phyloP scores from a whole-genome alignment of 1,140 invertebrate genomes.

The Drosophila sp. region DNA sequence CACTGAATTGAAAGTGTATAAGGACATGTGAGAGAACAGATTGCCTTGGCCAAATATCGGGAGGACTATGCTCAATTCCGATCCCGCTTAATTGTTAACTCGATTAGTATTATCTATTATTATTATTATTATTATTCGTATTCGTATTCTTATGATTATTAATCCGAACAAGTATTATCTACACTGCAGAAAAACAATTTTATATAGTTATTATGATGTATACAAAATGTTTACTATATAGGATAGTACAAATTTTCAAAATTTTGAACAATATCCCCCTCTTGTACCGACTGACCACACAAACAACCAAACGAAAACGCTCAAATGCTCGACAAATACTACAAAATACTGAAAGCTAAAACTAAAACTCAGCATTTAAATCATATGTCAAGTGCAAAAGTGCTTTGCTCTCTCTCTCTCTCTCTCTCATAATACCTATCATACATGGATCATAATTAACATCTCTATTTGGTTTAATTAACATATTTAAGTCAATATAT shows the following conservation, averaged over 20 bases:
- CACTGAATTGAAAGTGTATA: slow-evolving; percentile 4
- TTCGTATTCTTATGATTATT: slow-evolving; percentile 6
- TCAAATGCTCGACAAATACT: slow-evolving; percentile 46
- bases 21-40: no score
- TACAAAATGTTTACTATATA: slow-evolving; percentile 22
- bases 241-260: slow-evolving; percentile 71
- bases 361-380: slow-evolving; percentile 71
- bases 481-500: slow-evolving; percentile 31
- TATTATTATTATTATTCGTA: not conserved
- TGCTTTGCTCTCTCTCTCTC: slow-evolving; percentile 59
- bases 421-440: slow-evolving; percentile 18
- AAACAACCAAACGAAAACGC: slow-evolving; percentile 51
- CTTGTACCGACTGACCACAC: slow-evolving; percentile 37
- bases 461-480: slow-evolving; percentile 51
- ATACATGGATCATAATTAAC: slow-evolving; percentile 38
- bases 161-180: slow-evolving; percentile 64
- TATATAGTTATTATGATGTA: slow-evolving; percentile 38
- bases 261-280: slow-evolving; percentile 45
- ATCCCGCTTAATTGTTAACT: slow-evolving; percentile 53
- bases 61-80: not conserved
- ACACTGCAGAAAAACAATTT: slow-evolving; percentile 51
- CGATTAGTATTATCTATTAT: slow-evolving; percentile 32
- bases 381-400: slow-evolving; percentile 48
- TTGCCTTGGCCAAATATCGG: slow-evolving; percentile 1
- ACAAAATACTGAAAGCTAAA: slow-evolving; percentile 37